Evolutionary conservation across 2,113 vertebrate species (phyloP), one percentile per base, ranked within the genome.

Genomic region (Pterophyllum scalare): DNA sequence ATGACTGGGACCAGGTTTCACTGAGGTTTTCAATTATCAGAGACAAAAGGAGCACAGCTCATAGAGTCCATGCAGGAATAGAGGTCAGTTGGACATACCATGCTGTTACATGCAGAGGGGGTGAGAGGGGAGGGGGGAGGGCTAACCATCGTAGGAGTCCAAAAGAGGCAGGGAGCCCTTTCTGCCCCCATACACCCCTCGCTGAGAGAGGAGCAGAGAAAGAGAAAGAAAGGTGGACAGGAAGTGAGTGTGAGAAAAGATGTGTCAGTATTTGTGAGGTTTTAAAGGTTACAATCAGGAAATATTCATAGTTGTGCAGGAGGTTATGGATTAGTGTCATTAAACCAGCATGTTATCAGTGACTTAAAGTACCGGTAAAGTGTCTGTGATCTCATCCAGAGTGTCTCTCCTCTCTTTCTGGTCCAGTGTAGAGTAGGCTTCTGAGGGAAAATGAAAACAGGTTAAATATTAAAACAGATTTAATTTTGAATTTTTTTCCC

Each of bases 331-430:
- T 93, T 91, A 92, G 85, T 90, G 60, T 7, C 58, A 79, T 79
- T 78, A 57, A 76, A 56, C 65, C 64, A 83, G 31, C n/a, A 17
- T 10, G 81, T 75, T 1, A 14, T 46, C n/a, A 28, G 6, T 10
- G 19, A 28, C 40, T 67, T 31, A 20, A 87, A 64, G 31, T 89
- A 97, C 97, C 96, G 97, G 98, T 95, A 97, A 93, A 5, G 96
- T 94, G 88, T 98, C 97, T 95, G 94, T 94, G 65, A 96, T 94
- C 79, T 99, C 97, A 81, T 98, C 97, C 93, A 98, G 96, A 80
- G 97, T 98, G 94, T 97, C 97, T 88, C 94, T 97, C 85, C 97
- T 96, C 92, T 97, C 97, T 94, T 97, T 96, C 95, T 98, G 97
- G 3, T 97, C 97, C 94, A 98, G 94, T 89, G 97, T 98, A 91